These are phyloP conservation scores for Halocaridina rubra DNA, from an alignment of 2,888 invertebrate species.

Conservation along the genomic window DNA sequence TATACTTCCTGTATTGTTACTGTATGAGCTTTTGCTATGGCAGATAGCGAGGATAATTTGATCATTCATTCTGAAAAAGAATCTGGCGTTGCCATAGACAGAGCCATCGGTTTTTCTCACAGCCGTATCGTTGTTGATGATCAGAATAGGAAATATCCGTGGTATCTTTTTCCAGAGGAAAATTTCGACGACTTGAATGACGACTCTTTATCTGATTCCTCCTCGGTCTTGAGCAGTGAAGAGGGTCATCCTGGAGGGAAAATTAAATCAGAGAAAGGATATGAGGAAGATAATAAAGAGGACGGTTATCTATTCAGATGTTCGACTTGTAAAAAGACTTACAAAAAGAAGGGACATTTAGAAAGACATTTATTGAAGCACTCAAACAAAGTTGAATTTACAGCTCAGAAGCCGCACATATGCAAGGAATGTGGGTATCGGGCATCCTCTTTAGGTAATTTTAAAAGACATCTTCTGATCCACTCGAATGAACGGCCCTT, in stretches of 20 bases:
- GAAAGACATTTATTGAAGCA: background rate
- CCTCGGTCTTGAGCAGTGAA: background rate
- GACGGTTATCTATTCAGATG: too few species aligned
- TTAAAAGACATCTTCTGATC: constrained; percentile 29
- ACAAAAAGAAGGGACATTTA: background rate
- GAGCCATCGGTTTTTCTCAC: too few species aligned
- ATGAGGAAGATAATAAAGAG: background rate
- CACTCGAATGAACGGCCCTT: constrained; percentile 35
- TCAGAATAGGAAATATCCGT: background rate
- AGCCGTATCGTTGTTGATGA: background rate
- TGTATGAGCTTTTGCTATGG: too few species aligned
- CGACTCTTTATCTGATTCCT: background rate
- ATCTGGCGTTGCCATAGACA: too few species aligned
- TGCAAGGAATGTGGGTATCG: background rate
- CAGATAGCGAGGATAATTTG: too few species aligned
- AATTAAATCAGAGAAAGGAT: background rate
- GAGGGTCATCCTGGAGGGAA: background rate
- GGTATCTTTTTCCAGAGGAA: background rate
- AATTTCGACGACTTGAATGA: background rate
- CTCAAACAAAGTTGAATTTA: background rate
- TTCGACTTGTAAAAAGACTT: background rate
- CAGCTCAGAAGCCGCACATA: background rate
- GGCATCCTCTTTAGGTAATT: background rate
- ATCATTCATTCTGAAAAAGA: too few species aligned
- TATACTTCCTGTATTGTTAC: too few species aligned